Evolutionary conservation across 1,140 invertebrate genomes (phyloP), one percentile per base, ranked within the genome.

Genomic region (Drosophila auraria): DNA sequence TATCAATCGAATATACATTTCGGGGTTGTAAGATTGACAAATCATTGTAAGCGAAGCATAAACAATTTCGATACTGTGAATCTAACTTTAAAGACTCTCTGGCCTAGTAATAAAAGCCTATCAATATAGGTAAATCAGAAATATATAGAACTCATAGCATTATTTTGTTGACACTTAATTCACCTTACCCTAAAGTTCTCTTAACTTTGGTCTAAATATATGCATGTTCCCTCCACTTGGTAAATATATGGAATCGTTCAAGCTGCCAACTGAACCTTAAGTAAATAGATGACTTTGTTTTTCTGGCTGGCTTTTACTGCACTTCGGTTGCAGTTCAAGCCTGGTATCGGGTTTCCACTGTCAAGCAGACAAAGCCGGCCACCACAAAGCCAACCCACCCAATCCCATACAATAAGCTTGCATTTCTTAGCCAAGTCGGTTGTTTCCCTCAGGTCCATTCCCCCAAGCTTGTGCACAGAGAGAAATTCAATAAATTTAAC

Each of bases 331-430:
- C 38, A 51, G 44, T 23, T 59, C 42, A 44, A 58, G 61, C 9
- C 42, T 4, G 7, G 54, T 86, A 81, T 84, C 50, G 47, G 40
- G 60, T 84, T 84, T 71, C 83, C 70, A 50, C 62, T 65, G 50
- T 27, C 58, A 64, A 64, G 45, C 49, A 59, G 45, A 66, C 40
- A 49, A 66, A 57, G 63, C 68, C 70, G 38, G 30, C 59, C 54
- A 17, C 15, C 53, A 44, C 57, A 64, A 80, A 65, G 68, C 60
- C 62, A 70, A 60, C 64, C 77, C 70, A 51, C 68, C 51, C 47
- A 74, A 71, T 44, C 56, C 56, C 36, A 64, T 63, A 40, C 11
- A 56, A 40, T 40, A 86, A 75, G 82, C 58, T 81, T 74, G 74
- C 75, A 58, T 63, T 68, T 68, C 50, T 58, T 17, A 30, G 27